phyloP scores from a whole-genome alignment of 2,888 invertebrate species.

The Leptura quadrifasciata region DNA sequence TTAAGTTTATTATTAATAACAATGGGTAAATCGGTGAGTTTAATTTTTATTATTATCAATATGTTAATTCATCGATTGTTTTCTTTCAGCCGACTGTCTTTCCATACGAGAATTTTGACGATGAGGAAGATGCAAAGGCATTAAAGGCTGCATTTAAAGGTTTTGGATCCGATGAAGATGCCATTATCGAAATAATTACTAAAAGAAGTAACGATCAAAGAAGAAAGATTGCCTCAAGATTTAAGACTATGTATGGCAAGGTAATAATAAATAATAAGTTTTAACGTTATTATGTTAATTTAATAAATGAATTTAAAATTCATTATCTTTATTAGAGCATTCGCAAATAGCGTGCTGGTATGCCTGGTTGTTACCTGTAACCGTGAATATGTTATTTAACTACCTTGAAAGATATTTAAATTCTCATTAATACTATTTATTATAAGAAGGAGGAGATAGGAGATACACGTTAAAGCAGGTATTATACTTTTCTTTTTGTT shows the following conservation, averaged over 20 bases:
- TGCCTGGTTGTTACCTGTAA: not conserved
- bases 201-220: slow-evolving; percentile 81
- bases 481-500: too few relatives aligned
- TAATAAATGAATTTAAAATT: not conserved
- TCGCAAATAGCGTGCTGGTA: not conserved
- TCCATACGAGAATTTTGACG: slow-evolving; percentile 66
- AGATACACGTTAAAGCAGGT: too few relatives aligned
- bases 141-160: slow-evolving; percentile 71
- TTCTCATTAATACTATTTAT: not conserved
- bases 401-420: not conserved
- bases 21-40: slow-evolving; percentile 33
- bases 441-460: too few relatives aligned
- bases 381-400: not conserved
- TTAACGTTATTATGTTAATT: slow-evolving; percentile 1
- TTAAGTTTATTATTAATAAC: not conserved
- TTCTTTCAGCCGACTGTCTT: slow-evolving; percentile 48
- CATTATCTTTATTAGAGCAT: not conserved
- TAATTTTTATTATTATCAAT: not conserved
- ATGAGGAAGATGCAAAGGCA: slow-evolving; percentile 69
- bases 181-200: slow-evolving; percentile 80
- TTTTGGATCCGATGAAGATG: slow-evolving; percentile 78
- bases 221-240: slow-evolving; percentile 79
- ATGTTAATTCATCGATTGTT: not conserved
- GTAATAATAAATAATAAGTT: slow-evolving; percentile 68
- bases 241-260: slow-evolving; percentile 81